Conservation (phyloP, 1,140 invertebrate genomes). For the Pararge aegeria region DNA sequence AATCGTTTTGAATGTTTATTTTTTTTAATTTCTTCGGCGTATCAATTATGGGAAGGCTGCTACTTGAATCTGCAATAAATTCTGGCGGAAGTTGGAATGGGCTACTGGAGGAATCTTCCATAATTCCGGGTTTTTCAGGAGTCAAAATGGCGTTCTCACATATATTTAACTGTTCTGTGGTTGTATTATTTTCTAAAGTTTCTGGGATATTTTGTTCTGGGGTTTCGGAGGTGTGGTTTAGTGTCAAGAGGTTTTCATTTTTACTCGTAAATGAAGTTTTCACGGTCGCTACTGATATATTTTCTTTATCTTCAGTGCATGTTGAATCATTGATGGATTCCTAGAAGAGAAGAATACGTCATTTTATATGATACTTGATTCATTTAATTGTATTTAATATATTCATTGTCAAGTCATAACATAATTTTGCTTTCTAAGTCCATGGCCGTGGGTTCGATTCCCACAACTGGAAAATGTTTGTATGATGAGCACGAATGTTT, state of each 20-base stretch:
- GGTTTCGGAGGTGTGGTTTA: background rate
- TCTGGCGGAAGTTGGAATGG: background rate
- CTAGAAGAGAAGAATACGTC: too few relatives aligned
- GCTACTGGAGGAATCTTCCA: background rate
- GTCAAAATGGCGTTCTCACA: background rate
- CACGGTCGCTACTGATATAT: background rate
- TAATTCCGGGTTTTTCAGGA: background rate
- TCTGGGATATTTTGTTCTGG: background rate
- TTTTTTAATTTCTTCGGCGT: constrained; percentile 43
- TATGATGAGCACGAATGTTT: too few relatives aligned
- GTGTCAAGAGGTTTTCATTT: background rate
- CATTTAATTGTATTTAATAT: too few relatives aligned
- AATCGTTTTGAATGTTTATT: constrained; percentile 47
- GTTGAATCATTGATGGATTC: too few relatives aligned
- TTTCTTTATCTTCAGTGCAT: too few relatives aligned
- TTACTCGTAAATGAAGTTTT: too few relatives aligned
- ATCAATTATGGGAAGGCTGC: constrained; percentile 26
- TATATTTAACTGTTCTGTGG: background rate
- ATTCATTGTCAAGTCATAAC: too few relatives aligned
- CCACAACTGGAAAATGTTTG: too few relatives aligned
- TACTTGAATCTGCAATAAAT: constrained; percentile 2
- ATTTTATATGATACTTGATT: too few relatives aligned
- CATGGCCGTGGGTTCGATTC: too few relatives aligned
- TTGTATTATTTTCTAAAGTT: background rate
- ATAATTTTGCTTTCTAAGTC: too few relatives aligned